Base-by-base conservation (phyloP, 2,888 invertebrate genomes). In the Clusia tigrina region DNA sequence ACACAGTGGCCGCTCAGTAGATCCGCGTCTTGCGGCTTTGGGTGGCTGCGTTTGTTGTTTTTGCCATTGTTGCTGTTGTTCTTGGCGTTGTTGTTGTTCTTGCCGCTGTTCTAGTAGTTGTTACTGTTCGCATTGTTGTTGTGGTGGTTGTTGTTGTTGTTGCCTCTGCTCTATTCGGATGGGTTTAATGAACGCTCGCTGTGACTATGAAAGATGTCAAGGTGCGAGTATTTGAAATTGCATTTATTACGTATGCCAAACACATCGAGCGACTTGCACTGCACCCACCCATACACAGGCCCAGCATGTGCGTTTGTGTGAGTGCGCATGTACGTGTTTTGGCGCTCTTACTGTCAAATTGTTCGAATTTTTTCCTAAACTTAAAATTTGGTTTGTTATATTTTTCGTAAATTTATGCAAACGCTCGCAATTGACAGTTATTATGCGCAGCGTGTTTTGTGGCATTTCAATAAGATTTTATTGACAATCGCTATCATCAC, bases 191-290 rank as follows among this genome's bases (percentile, higher is more conserved):
- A 77, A 77, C 76, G 77, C 70, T 67, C 46, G 69, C 66, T 69
- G 72, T 66, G 71, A 66, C 73, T 77, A 71, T 76, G 76, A 77
- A 77, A 78, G 76, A 74, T 77, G 77, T 77, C 78, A 78, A 78
- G 77, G 77, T n/a, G n/a, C n/a, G n/a, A n/a, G n/a, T 73, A 71
- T 71, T 60, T 74, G 65, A 69, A 69, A 69, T 55, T 67, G 67
- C 38, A 54, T 65, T 61, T 68, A 68, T 71, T 71, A 61, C 59
- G 67, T 68, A 74, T 67, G 71, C 69, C 64, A 70, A 74, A 68
- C 74, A 70, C 70, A 72, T 64, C 51, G n/a, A n/a, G n/a, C n/a
- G 58, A 67, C 63, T 48, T 42, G 56, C 38, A 15, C 46, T 15
- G 42, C 37, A 56, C 51, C 9, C 18, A 20, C 66, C 72, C 74